These are phyloP conservation scores for Brachypteracias leptosomus DNA, from an alignment of 2,113 vertebrate genomes.

Conservation along the genomic window DNA sequence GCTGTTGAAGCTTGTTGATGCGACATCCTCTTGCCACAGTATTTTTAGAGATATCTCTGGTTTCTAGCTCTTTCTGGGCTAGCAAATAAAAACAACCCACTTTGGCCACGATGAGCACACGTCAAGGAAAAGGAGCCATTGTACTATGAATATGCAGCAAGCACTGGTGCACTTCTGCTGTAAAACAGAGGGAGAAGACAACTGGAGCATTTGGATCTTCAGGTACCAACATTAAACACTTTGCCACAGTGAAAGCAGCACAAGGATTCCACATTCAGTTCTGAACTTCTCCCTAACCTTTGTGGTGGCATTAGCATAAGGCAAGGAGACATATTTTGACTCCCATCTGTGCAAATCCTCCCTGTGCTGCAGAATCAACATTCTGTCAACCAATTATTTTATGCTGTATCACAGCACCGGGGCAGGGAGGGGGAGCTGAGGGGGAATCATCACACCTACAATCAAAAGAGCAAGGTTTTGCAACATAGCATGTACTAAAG, in stretches of 20 bases:
- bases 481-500: constrained; percentile 70
- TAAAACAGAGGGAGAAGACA: not conserved
- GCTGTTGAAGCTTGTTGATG: not conserved
- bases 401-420: constrained; percentile 51
- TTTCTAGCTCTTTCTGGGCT: not conserved
- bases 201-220: not conserved
- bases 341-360: constrained; percentile 68
- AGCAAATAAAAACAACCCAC: not conserved
- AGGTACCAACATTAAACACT: constrained; percentile 12
- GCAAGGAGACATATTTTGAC: constrained; percentile 66
- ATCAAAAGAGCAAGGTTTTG: constrained; percentile 71
- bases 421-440: not conserved
- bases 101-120: not conserved
- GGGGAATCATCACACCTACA: constrained; percentile 67
- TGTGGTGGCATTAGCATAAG: constrained; percentile 63
- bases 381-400: constrained; percentile 70
- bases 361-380: constrained; percentile 61
- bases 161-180: not conserved
- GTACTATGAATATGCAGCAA: not conserved
- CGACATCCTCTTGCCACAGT: not conserved
- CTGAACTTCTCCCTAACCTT: constrained; percentile 66
- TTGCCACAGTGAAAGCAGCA: constrained; percentile 31
- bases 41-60: constrained; percentile 17
- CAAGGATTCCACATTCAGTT: constrained; percentile 37
- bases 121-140: not conserved